Conservation (phyloP, 2,888 invertebrate genomes). For the Oxyteleia sp. region DNA sequence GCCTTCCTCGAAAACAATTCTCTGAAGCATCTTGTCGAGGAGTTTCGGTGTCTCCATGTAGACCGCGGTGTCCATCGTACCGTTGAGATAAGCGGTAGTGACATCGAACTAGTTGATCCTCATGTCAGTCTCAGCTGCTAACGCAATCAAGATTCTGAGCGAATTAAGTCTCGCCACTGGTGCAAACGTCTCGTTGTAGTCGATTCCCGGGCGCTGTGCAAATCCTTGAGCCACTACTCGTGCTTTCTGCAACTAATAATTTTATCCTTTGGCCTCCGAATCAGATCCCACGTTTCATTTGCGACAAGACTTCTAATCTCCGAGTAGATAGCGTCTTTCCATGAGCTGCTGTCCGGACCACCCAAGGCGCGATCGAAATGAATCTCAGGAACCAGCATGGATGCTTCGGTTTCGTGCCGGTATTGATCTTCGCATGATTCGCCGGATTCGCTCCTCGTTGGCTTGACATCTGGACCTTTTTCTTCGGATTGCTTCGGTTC, state of each 20-base stretch:
- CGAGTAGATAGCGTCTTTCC: conserved; percentile 19
- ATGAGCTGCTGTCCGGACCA: not conserved
- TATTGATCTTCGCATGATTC: not conserved
- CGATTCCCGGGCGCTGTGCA: conserved; percentile 60
- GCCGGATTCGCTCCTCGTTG: not conserved
- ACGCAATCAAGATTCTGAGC: conserved; percentile 40
- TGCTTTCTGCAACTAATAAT: conserved; percentile 59
- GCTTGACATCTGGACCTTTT: not conserved
- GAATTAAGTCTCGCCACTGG: not conserved
- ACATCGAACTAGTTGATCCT: conserved; percentile 72
- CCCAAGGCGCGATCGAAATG: not conserved
- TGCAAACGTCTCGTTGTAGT: conserved; percentile 55
- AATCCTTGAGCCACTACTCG: conserved; percentile 67
- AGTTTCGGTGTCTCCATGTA: conserved; percentile 22
- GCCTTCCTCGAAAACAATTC: not conserved
- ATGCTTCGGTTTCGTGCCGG: not conserved
- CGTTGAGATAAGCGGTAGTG: conserved; percentile 27
- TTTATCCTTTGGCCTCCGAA: conserved; percentile 23
- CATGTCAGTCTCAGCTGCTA: conserved; percentile 60
- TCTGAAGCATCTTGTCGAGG: conserved; percentile 45
- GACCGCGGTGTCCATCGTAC: conserved; percentile 32
- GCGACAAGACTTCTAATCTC: conserved; percentile 26
- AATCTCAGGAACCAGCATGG: conserved; percentile 15
- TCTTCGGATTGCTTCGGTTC: not conserved
- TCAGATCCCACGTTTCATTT: conserved; percentile 56